Base-by-base conservation (phyloP, 2,888 invertebrate genomes). In the Mythimna loreyi region DNA sequence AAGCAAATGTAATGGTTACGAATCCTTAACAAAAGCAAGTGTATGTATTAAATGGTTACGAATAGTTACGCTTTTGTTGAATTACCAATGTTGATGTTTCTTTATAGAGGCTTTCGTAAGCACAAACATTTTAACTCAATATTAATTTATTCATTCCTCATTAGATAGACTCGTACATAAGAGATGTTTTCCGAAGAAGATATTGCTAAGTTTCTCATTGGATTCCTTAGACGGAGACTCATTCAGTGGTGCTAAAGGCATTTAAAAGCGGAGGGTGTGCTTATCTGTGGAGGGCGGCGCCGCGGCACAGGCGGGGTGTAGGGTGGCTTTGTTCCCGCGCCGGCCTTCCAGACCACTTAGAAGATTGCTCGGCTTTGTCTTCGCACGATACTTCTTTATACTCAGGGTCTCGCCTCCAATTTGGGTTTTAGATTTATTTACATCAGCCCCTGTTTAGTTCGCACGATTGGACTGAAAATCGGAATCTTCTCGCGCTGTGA, bases 301-400 rank as follows among this genome's bases (percentile, higher is more conserved):
- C 77, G 85, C 73, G 83, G 80, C 75, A 77, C 77, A 75, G 85
- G 84, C 86, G 83, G 83, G 77, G 81, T 78, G 69, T 73, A 82
- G 86, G 84, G 86, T 81, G 88, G 91, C 90, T 92, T 93, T 92
- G 91, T 92, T 90, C 91, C 83, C 90, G 85, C 81, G 79, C 80
- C 89, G 87, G 88, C 89, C 90, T 91, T 92, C 90, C 90, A 90
- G 85, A 92, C 93, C 95, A 94, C 94, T 94, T 94, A 94, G 92
- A 92, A 94, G 92, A 95, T 95, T 94, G 93, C 92, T 89, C 86
- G 89, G 89, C 92, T 92, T 93, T 94, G 93, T 94, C 92, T 92
- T 91, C 87, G 83, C 88, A 86, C 88, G 89, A 91, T 89, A 91
- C 90, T 91, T 92, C 91, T 92, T 92, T 92, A 89, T 91, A 89